Base-by-base conservation (phyloP, 1,140 invertebrate genomes). In the Saxidomus purpurata region DNA sequence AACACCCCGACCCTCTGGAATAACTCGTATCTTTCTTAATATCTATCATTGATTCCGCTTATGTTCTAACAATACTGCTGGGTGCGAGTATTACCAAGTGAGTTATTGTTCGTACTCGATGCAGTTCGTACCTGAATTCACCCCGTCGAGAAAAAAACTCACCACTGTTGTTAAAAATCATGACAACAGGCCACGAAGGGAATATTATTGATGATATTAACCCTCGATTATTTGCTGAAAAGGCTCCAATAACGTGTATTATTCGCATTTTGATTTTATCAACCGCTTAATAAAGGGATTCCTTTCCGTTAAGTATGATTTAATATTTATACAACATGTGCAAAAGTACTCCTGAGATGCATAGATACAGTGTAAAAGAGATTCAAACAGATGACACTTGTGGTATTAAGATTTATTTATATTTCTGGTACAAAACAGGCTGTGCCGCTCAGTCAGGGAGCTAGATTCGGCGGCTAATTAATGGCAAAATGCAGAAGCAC, bases 221-320 rank as follows among this genome's bases (percentile, higher is more conserved):
- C 76, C 47, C 28, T n/a, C 47, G 76, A 79, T 79, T 79, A 77
- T 47, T 28, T 47, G 22, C 74, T 49, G 47, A 77, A 77, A 77
- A 19, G 76, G 43, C 76, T 79, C 43, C 31, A 59, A 79, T 79
- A 17, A 19, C 76, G 76, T 79, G 76, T 49, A 79, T 55, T 55
- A 79, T 79, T 79, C 47, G 34, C 76, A 52, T 49, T 79, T 36
- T 79, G 76, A 79, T 79, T 79, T 79, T 79, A 79, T 79, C 76
- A 59, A 52, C 55, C 11, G 2, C 31, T 34, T 79, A 79, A 79
- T 79, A 49, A 79, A 31, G 28, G 55, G 43, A 52, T 79, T 79
- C 47, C 34, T 79, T 79, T 47, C 47, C 76, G 36, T 52, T 55
- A 55, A 79, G 28, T 55, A 34, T 36, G 28, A 55, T 47, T 49